Evolutionary conservation across 1,140 invertebrate species (phyloP).

Genomic region (Drosophila sproati): DNA sequence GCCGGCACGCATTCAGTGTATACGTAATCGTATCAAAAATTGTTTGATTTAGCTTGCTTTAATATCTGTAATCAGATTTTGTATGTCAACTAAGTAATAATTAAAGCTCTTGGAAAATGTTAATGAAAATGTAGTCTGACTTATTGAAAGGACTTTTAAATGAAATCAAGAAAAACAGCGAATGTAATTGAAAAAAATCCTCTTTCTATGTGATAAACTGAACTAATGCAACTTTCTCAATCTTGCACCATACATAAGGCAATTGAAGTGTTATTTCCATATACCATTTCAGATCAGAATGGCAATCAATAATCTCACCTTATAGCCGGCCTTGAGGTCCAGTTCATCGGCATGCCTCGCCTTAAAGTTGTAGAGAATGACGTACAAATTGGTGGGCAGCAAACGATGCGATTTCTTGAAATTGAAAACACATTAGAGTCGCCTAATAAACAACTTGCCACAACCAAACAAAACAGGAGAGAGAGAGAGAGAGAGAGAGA

Average conservation of each 20-base stretch:
- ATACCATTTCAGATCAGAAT: not conserved
- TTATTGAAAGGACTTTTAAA: too few species aligned
- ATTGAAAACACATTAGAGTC: conserved; percentile 69
- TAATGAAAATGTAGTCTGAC: too few species aligned
- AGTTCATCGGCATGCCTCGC: conserved; percentile 96
- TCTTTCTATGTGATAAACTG: too few species aligned
- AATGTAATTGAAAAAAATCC: too few species aligned
- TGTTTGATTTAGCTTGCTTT: too few species aligned
- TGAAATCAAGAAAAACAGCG: too few species aligned
- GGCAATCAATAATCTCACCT: conserved; percentile 82
- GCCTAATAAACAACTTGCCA: conserved; percentile 20
- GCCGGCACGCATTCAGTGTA: conserved; percentile 3
- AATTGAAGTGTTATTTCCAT: not conserved
- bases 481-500: not conserved
- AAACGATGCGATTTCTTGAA: conserved; percentile 92
- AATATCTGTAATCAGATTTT: too few species aligned
- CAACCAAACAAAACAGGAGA: conserved; percentile 9
- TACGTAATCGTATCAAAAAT: too few species aligned
- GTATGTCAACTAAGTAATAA: too few species aligned
- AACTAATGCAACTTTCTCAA: too few species aligned
- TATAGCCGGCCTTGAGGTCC: conserved; percentile 97
- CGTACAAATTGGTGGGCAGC: conserved; percentile 95
- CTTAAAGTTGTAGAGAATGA: conserved; percentile 97
- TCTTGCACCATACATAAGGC: too few species aligned
- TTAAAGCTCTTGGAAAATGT: too few species aligned